Evolutionary conservation across 2,888 invertebrate genomes (phyloP).

Genomic region (Leptodirus hochenwartii): DNA sequence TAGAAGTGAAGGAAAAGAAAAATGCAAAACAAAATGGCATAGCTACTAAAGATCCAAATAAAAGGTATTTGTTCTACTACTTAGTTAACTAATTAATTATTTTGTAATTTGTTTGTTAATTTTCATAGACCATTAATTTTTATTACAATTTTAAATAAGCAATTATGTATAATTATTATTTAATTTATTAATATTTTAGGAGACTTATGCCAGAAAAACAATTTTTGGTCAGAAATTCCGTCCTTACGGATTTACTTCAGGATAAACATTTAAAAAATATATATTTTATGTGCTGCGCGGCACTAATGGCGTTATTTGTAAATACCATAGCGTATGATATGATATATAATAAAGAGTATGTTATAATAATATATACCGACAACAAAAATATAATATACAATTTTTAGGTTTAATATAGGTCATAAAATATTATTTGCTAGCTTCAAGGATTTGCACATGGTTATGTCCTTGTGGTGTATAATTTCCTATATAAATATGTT

Average conservation of each 20-base stretch:
- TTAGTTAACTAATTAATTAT: too few species aligned
- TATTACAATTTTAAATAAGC: too few species aligned
- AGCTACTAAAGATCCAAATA: too few species aligned
- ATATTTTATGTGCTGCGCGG: conserved; percentile 68
- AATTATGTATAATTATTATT: neutral
- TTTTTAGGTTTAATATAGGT: conserved; percentile 34
- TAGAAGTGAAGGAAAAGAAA: too few species aligned
- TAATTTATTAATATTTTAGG: conserved; percentile 3
- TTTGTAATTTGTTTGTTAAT: too few species aligned
- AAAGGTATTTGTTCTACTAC: too few species aligned
- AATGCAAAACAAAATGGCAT: too few species aligned
- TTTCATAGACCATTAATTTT: too few species aligned
- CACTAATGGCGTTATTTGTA: conserved; percentile 40
- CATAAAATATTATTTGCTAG: conserved; percentile 37
- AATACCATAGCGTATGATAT: conserved; percentile 58
- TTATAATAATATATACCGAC: neutral
- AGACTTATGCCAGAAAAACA: conserved; percentile 35
- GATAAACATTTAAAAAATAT: conserved; percentile 65
- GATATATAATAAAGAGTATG: conserved; percentile 58
- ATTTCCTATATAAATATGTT: conserved; percentile 27
- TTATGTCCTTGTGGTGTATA: conserved; percentile 34
- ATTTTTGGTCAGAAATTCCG: conserved; percentile 55
- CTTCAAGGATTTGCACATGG: conserved; percentile 39
- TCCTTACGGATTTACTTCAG: conserved; percentile 62
- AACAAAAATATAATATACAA: neutral